Base-by-base conservation (phyloP, 2,797 vertebrate species). In the Macrochelys suwanniensis region DNA sequence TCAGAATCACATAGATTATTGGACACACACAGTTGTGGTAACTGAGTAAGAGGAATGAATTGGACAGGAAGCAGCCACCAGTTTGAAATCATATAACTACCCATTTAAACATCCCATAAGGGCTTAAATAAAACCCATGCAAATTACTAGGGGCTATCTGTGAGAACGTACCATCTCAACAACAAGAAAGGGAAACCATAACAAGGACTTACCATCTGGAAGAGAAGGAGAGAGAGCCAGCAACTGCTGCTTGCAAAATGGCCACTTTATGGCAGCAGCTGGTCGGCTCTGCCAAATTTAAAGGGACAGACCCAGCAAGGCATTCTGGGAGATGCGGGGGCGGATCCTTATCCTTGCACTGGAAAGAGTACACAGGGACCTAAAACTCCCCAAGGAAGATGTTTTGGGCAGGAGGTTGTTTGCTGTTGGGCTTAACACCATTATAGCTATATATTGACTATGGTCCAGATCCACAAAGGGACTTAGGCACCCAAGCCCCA, bases 81-180 rank as follows among this genome's bases (percentile, higher is more conserved):
- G 21, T 74, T 45, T 21, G n/a, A 45, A 42, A 74, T 23, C 68
- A 71, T 6, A 37, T 74, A 74, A 26, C 19, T 74, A 74, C 76
- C 3, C 56, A 5, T 3, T 15, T 33, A 11, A 45, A 56, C 28
- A 9, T 10, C 37, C 37, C 13, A 26, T 19, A 3, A 0, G 1
- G 74, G 37, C 42, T 95, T 92, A 68, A 89, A 16, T 45, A 84
- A 76, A 23, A 42, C 17, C 82, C n/a, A 13, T 5, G 6, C 9
- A 3, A 5, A 0, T 3, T 25, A 59, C 12, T 7, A 42, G 49
- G 13, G 8, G 4, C 1, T n/a, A 68, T 42, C 42, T 65, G 31
- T 28, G 84, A 42, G 7, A 42, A 54, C 0, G 0, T 5, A 45
- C 42, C 53, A 33, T 45, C 37, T 45, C 37, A 6, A 45, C 23